Base-by-base conservation (phyloP, 1,140 invertebrate species). In the Latrodectus geometricus region DNA sequence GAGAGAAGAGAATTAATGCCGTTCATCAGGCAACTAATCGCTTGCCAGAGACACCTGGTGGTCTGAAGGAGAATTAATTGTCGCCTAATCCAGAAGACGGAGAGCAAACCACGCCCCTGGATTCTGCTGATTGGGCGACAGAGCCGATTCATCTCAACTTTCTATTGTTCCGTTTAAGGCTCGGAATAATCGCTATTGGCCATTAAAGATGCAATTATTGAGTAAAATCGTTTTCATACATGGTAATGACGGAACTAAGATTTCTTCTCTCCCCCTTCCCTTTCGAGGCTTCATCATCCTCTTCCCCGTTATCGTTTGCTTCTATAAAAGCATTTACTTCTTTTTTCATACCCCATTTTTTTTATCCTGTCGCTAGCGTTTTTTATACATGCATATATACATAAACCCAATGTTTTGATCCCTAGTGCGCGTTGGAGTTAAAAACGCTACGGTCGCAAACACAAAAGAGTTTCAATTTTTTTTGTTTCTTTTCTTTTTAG, bases 211-310 rank as follows among this genome's bases (percentile, higher is more conserved):
- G 74, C 83, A 86, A 86, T 86, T 86, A 86, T 86, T 86, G 83
- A 78, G 74, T 86, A 86, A 86, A 86, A 86, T 86, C 83, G 75
- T 78, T 86, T 86, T 86, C 83, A 86, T 85, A 86, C 83, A 86
- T 78, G 74, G 83, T 86, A 86, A 86, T 86, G 83, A 86, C 83
- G 83, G 83, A 78, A 70, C 35, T n/a, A 17, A 35, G 21, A 69
- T 20, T 35, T 52, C 23, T 70, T 70, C n/a, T 15, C 68, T 35
- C 68, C 14, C 23, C n/a, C 23, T 48, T 54, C 69, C 69, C 69
- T 68, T 79, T 52, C 21, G 74, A 76, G 66, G 56, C 77, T 69
- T 54, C 65, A 82, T 82, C 79, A 54, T 70, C 68, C 35, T 49
- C 50, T 17, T 15, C 52, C n/a, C 70, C 70, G 70, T 49, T 82